phyloP scores from a whole-genome alignment of 53 echinoderm and acorn worm species.

The Patiria pectinifera region DNA sequence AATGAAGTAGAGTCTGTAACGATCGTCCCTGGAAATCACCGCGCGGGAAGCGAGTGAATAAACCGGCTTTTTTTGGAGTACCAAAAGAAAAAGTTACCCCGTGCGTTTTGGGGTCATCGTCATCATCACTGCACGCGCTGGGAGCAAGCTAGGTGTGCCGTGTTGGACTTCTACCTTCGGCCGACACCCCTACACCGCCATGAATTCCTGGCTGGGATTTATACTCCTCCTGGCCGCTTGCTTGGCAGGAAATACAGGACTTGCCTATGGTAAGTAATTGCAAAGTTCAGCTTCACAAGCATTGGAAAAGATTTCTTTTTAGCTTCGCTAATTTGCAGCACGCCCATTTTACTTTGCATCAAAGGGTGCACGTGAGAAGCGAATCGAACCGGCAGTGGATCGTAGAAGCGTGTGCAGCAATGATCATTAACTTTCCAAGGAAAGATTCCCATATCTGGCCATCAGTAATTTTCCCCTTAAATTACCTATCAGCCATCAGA shows the following conservation, averaged over 20 bases:
- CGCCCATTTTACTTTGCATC: no score
- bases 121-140: neutral
- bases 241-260: conserved; percentile 13
- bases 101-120: neutral
- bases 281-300: neutral
- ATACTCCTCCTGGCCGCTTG: conserved; percentile 4
- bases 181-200: neutral
- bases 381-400: no score
- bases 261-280: conserved; percentile 21
- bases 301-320: neutral
- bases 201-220: conserved; percentile 7
- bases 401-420: no score
- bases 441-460: no score
- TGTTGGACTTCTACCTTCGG: neutral
- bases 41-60: neutral
- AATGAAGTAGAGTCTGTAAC: no score
- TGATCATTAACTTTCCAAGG: no score
- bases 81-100: neutral
- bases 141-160: neutral
- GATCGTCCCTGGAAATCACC: no score
- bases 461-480: no score
- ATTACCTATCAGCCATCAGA: no score
- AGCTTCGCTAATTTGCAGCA: neutral
- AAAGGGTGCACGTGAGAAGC: no score
- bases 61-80: neutral